phyloP scores from a whole-genome alignment of 2,888 invertebrate genomes.

The Tiliacea citrago region DNA sequence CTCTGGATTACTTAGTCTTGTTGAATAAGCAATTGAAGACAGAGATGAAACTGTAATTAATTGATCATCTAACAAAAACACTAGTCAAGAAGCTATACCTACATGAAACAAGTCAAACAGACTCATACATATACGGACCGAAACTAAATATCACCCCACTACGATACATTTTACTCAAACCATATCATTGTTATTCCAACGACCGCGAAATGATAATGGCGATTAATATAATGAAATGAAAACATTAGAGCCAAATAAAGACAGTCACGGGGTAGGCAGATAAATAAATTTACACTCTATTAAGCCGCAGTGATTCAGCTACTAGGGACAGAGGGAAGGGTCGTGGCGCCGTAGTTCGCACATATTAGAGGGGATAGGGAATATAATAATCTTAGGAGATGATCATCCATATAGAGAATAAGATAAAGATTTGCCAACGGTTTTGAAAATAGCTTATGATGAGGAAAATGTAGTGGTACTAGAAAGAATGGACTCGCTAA shows the following conservation, averaged over 20 bases:
- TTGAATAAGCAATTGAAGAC: background rate
- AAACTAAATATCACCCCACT: constrained; percentile 28
- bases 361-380: constrained; percentile 44
- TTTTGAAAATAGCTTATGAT: constrained; percentile 1
- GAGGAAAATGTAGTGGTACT: background rate
- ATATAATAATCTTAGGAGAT: constrained; percentile 49
- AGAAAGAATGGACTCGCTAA: background rate
- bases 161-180: constrained; percentile 51
- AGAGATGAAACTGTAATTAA: constrained; percentile 5
- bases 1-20: background rate
- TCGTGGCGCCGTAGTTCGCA: constrained; percentile 43
- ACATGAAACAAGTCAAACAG: background rate
- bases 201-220: constrained; percentile 56
- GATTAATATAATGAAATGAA: constrained; percentile 69
- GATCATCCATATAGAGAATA: constrained; percentile 34
- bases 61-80: constrained; percentile 1
- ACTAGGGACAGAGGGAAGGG: constrained; percentile 66
- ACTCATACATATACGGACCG: background rate
- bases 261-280: constrained; percentile 67
- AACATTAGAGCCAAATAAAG: constrained; percentile 68
- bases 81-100: background rate
- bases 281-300: constrained; percentile 85
- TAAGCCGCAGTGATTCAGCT: constrained; percentile 83
- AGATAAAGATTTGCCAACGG: constrained; percentile 3
- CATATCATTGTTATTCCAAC: constrained; percentile 64